Conservation (phyloP, 2,113 vertebrate genomes). For the Raja brachyura region DNA sequence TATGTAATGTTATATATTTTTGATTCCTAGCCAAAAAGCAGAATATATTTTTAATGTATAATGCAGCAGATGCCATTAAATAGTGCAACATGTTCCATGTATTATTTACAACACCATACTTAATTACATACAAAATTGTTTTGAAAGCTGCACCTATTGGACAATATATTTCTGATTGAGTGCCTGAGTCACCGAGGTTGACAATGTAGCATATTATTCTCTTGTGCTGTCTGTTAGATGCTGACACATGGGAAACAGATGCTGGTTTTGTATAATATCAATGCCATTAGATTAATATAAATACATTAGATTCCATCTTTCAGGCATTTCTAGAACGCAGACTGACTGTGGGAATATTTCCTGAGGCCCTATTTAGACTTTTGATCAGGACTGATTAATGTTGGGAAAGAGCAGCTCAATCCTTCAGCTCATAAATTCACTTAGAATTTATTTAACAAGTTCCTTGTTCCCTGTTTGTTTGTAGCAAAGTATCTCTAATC, state of each 20-base stretch:
- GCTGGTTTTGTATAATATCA: background rate
- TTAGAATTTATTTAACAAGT: slow-evolving; percentile 4
- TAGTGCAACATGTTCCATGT: background rate
- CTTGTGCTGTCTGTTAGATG: background rate
- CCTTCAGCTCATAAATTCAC: slow-evolving; percentile 18
- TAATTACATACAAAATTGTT: background rate
- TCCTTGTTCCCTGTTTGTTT: background rate
- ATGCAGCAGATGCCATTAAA: background rate
- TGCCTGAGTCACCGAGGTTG: background rate
- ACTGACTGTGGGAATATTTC: slow-evolving; percentile 28
- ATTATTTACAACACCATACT: background rate
- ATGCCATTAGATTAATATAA: slow-evolving; percentile 19
- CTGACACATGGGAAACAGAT: slow-evolving; percentile 33
- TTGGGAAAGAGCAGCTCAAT: slow-evolving; percentile 20
- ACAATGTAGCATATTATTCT: background rate
- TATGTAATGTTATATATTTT: too few species aligned
- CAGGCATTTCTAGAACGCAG: background rate
- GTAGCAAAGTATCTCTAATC: slow-evolving; percentile 1
- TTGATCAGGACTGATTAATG: slow-evolving; percentile 25
- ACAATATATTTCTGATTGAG: background rate
- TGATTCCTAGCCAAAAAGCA: too few species aligned
- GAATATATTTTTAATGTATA: background rate
- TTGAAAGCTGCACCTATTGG: background rate
- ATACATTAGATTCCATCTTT: slow-evolving; percentile 34
- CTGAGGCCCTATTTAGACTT: slow-evolving; percentile 1